phyloP scores from a whole-genome alignment of 2,888 invertebrate species.

The Drosophila rubida region DNA sequence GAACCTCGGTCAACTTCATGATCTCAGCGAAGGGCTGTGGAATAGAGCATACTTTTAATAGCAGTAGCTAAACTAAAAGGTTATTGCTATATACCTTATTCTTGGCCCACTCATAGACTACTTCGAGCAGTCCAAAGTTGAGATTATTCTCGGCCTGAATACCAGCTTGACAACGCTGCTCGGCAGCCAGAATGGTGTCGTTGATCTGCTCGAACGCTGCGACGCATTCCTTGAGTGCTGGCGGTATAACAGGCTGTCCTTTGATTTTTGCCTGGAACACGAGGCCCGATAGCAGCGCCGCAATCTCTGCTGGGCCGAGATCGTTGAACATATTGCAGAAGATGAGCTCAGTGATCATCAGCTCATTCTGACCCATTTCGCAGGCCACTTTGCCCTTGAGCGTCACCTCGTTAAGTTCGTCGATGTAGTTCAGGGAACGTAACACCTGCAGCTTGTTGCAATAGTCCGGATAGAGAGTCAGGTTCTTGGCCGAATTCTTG shows the following conservation, averaged over 20 bases:
- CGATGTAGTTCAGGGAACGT: conserved; percentile 90
- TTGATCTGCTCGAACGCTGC: conserved; percentile 90
- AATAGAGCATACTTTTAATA: background rate
- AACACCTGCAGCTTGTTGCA: conserved; percentile 91
- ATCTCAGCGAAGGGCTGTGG: conserved; percentile 95
- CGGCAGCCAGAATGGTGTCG: conserved; percentile 88
- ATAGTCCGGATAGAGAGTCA: conserved; percentile 96
- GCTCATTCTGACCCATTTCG: conserved; percentile 94
- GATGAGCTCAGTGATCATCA: conserved; percentile 97
- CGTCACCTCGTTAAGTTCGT: conserved; percentile 89
- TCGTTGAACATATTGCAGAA: conserved; percentile 95
- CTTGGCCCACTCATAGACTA: conserved; percentile 98
- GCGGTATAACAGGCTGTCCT: conserved; percentile 85
- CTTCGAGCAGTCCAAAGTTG: conserved; percentile 96
- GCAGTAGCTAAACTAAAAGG: background rate
- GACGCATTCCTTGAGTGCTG: conserved; percentile 87
- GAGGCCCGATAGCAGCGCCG: conserved; percentile 95
- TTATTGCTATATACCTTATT: conserved; percentile 88
- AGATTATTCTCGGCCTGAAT: conserved; percentile 87
- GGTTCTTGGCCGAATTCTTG: conserved; percentile 92
- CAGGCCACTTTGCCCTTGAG: conserved; percentile 94
- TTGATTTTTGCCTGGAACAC: conserved; percentile 95
- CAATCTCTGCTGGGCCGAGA: conserved; percentile 95
- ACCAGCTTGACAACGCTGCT: conserved; percentile 84
- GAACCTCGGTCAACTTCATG: conserved; percentile 95